A percentile compares a stretch with the other conserved stretches of the same genome.
These are phyloP conservation scores for Stylophora pistillata DNA, from an alignment of 64 coral and sea anemone species.

Conservation along the genomic window DNA sequence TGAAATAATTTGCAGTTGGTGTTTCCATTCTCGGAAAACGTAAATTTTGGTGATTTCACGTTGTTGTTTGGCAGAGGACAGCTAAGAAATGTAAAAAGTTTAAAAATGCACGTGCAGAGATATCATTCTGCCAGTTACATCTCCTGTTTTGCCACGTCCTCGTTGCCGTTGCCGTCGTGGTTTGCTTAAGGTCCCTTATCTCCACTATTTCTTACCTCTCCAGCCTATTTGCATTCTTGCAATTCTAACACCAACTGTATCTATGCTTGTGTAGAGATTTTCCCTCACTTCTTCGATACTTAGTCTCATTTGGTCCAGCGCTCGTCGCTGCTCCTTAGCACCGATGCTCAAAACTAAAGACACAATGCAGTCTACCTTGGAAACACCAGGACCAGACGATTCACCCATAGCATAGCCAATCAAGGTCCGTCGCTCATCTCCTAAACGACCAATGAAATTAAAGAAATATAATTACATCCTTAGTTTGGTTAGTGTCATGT, in stretches of 20 bases:
- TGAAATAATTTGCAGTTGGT: too few species aligned
- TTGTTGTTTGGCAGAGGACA: too few species aligned
- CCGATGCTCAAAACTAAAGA: slow-evolving; percentile 67
- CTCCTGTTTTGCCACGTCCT: too few species aligned
- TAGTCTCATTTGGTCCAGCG: slow-evolving; percentile 30
- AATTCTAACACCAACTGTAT: slow-evolving; percentile 58
- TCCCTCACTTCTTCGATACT: slow-evolving; percentile 51
- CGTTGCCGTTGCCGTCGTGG: not conserved
- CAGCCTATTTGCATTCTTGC: slow-evolving; percentile 45
- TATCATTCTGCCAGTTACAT: too few species aligned
- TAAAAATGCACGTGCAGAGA: too few species aligned
- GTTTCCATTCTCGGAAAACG: too few species aligned
- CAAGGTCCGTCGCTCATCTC: slow-evolving; percentile 39
- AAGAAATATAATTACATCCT: not conserved
- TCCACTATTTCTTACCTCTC: slow-evolving; percentile 48
- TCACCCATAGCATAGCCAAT: slow-evolving; percentile 65
- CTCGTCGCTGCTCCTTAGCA: slow-evolving; percentile 44
- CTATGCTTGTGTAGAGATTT: slow-evolving; percentile 29
- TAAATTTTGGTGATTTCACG: too few species aligned
- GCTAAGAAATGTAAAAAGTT: too few species aligned
- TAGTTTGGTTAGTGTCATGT: too few species aligned
- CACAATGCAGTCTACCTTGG: slow-evolving; percentile 67
- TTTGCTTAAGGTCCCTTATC: too few species aligned
- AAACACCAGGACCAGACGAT: slow-evolving; percentile 31
- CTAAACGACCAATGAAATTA: not conserved